Conservation (phyloP, 2,113 vertebrate species). For the Phylloscopus whistleri region DNA sequence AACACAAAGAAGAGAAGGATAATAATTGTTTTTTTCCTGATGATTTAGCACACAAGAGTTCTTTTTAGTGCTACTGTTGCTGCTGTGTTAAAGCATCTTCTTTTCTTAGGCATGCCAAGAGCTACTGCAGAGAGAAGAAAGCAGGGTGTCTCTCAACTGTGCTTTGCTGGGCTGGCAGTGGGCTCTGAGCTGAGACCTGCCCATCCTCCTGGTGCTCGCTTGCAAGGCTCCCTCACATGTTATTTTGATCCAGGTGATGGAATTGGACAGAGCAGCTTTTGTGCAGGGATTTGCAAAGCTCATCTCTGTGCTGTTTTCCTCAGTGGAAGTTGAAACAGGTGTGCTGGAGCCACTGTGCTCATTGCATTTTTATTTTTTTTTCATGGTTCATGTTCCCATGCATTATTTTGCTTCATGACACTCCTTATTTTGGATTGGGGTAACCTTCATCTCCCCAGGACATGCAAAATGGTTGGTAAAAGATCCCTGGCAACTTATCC, state of each 20-base stretch:
- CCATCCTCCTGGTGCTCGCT: not conserved
- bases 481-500: not conserved
- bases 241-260: slow-evolving; percentile 33
- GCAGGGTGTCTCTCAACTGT: not conserved
- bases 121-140: not conserved
- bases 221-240: not conserved
- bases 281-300: slow-evolving; percentile 23
- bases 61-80: slow-evolving; percentile 37
- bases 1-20: slow-evolving; percentile 43
- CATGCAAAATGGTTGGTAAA: rapidly evolving
- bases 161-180: not conserved
- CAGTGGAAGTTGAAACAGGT: slow-evolving; percentile 26
- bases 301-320: not conserved
- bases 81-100: slow-evolving; percentile 18
- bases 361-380: not conserved
- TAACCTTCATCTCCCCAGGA: not conserved
- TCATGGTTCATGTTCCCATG: not conserved
- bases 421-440: not conserved
- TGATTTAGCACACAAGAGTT: slow-evolving; percentile 28
- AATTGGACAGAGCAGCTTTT: slow-evolving; percentile 38
- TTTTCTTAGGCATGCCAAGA: not conserved
- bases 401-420: not conserved
- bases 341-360: not conserved
- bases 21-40: slow-evolving; percentile 15
- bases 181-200: not conserved